phyloP scores from a whole-genome alignment of 2,113 vertebrate species.

The Phyllopteryx taeniolatus region DNA sequence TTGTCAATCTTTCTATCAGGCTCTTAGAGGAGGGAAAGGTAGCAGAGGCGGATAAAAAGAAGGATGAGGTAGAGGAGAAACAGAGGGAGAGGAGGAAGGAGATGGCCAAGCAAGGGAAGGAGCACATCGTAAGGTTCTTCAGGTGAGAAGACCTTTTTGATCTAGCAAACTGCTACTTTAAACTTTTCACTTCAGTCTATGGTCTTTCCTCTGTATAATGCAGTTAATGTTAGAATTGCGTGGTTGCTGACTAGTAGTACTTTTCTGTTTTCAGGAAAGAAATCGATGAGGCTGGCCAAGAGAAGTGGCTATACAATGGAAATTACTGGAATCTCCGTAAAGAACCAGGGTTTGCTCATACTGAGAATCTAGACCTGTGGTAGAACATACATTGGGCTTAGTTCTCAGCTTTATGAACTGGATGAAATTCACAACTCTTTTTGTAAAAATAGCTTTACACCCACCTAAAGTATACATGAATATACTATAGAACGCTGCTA shows the following conservation, averaged over 20 bases:
- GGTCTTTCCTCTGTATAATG: neutral
- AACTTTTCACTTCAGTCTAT: neutral
- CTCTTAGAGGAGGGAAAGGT: conserved; percentile 86
- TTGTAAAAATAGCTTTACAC: neutral
- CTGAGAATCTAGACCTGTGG: conserved; percentile 84
- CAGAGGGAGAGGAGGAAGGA: conserved; percentile 84
- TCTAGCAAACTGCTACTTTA: neutral
- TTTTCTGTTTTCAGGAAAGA: conserved; percentile 65
- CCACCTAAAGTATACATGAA: neutral
- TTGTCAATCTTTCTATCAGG: conserved; percentile 55
- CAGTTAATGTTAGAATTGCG: neutral
- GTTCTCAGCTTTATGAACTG: neutral
- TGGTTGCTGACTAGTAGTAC: neutral
- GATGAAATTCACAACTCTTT: neutral
- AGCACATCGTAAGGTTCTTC: conserved; percentile 86
- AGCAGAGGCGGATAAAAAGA: conserved; percentile 80
- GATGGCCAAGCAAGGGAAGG: conserved; percentile 84
- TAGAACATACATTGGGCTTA: conserved; percentile 50
- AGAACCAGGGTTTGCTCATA: conserved; percentile 79
- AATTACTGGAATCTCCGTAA: conserved; percentile 85
- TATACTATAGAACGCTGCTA: conserved; percentile 1
- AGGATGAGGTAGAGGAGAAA: conserved; percentile 86
- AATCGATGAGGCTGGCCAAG: conserved; percentile 74
- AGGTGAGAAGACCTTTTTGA: conserved; percentile 29
- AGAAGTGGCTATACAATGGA: conserved; percentile 85